Percentiles rank a stretch among this genome's conserved stretches.
phyloP scores from a whole-genome alignment of 2,797 vertebrate genomes.

The Hippoglossus hippoglossus region DNA sequence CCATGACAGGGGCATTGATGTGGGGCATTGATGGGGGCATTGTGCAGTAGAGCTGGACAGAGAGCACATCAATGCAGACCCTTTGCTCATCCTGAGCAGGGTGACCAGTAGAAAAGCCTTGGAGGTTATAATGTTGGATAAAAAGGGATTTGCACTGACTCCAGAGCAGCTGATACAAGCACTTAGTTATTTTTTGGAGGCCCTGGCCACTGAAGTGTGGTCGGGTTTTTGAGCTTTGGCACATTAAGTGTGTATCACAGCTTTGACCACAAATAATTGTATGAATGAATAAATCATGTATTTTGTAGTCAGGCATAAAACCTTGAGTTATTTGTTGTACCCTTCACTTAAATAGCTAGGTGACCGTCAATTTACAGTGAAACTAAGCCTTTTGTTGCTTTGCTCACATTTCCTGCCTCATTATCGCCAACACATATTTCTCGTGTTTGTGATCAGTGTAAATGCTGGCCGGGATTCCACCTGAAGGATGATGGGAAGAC shows the following conservation, averaged over 20 bases:
- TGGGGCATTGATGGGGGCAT: too few relatives aligned
- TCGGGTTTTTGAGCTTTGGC: constrained; percentile 23
- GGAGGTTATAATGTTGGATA: constrained; percentile 70
- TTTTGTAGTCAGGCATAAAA: not conserved
- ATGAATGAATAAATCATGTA: not conserved
- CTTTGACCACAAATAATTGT: constrained; percentile 15
- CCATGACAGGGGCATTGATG: constrained; percentile 37
- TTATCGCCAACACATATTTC: too few relatives aligned
- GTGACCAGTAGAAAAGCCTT: constrained; percentile 70
- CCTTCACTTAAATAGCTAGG: too few relatives aligned
- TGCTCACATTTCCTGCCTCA: too few relatives aligned
- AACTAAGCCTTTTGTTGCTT: too few relatives aligned
- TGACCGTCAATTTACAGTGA: too few relatives aligned
- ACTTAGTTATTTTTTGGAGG: constrained; percentile 57
- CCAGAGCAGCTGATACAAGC: constrained; percentile 72
- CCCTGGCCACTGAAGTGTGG: constrained; percentile 40
- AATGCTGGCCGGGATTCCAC: constrained; percentile 98
- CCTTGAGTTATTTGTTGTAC: not conserved
- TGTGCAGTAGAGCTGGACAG: constrained; percentile 64
- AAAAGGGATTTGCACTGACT: constrained; percentile 65
- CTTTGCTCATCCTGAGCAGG: constrained; percentile 70
- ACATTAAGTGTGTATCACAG: constrained; percentile 8
- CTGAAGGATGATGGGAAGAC: constrained; percentile 97
- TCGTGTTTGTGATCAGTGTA: constrained; percentile 85
- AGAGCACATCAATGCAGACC: constrained; percentile 67